Evolutionary conservation across 1,140 invertebrate genomes (phyloP).

Genomic region (Papilio polyxenes): DNA sequence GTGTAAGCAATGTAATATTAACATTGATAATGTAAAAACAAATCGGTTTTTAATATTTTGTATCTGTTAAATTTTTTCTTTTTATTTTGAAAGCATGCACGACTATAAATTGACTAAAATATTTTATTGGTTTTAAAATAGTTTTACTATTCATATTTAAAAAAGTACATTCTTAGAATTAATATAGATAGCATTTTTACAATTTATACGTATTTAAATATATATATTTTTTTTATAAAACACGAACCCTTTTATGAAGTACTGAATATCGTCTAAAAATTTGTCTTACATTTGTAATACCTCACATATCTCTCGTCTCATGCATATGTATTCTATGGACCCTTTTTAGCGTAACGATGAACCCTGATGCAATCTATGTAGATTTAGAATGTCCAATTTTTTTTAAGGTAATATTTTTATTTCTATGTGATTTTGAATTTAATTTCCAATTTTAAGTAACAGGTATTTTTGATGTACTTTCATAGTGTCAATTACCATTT

Average conservation of each 20-base stretch:
- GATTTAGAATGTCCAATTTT: neutral
- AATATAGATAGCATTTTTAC: no score
- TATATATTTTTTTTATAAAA: neutral
- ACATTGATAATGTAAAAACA: no score
- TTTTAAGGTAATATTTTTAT: neutral
- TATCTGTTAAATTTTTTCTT: no score
- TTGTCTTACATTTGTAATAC: slow-evolving; percentile 7
- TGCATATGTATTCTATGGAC: slow-evolving; percentile 1
- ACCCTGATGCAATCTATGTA: slow-evolving; percentile 22
- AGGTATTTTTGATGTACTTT: neutral
- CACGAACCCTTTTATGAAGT: neutral
- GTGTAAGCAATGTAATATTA: no score
- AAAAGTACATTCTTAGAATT: no score
- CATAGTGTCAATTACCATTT: no score
- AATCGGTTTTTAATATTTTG: no score
- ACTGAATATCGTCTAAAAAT: slow-evolving; percentile 7
- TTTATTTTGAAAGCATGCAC: no score
- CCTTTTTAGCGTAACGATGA: slow-evolving; percentile 13
- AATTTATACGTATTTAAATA: no score
- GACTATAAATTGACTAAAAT: no score
- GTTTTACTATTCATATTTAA: no score
- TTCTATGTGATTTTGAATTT: neutral
- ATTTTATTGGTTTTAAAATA: no score
- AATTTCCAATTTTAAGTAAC: neutral
- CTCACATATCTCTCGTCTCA: neutral